Percentiles rank a stretch among this genome's conserved stretches.
phyloP scores from a whole-genome alignment of 2,888 invertebrate genomes.

The Brachyptera risi region DNA sequence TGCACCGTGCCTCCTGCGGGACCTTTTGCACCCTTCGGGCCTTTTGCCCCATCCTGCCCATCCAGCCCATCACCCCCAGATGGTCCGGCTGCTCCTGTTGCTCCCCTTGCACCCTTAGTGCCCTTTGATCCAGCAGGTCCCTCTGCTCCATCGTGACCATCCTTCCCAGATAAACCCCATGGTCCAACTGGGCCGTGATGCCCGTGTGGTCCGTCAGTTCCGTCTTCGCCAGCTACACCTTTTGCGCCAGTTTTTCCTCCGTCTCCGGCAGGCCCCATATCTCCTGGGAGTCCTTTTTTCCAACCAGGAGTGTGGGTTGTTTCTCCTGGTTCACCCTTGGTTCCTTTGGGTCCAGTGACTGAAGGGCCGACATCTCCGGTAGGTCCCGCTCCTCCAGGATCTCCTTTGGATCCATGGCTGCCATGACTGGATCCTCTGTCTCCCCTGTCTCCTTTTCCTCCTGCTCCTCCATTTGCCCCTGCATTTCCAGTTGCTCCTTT shows the following conservation, averaged over 20 bases:
- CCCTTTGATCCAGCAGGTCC: slow-evolving; percentile 5
- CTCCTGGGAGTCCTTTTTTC: neutral
- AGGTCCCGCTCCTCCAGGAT: slow-evolving; percentile 8
- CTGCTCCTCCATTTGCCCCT: neutral
- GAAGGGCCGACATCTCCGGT: neutral
- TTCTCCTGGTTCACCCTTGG: neutral
- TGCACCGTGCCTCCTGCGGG: neutral
- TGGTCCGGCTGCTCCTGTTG: neutral
- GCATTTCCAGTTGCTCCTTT: neutral
- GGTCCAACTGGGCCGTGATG: neutral
- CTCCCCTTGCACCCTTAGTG: neutral
- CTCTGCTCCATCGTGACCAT: slow-evolving; percentile 37
- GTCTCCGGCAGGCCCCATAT: slow-evolving; percentile 47
- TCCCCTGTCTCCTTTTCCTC: slow-evolving; percentile 10
- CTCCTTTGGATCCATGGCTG: neutral
- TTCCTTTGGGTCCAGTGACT: neutral
- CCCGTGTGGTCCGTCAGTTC: neutral
- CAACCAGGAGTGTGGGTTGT: neutral
- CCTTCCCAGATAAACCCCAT: neutral
- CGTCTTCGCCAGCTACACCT: neutral
- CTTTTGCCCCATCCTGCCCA: slow-evolving; percentile 9
- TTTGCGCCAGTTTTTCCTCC: neutral
- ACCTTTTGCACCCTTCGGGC: slow-evolving; percentile 4
- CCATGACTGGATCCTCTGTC: neutral
- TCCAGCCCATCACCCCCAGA: neutral